Conservation (phyloP, 2,113 vertebrate species). For the Tupaia chinensis region DNA sequence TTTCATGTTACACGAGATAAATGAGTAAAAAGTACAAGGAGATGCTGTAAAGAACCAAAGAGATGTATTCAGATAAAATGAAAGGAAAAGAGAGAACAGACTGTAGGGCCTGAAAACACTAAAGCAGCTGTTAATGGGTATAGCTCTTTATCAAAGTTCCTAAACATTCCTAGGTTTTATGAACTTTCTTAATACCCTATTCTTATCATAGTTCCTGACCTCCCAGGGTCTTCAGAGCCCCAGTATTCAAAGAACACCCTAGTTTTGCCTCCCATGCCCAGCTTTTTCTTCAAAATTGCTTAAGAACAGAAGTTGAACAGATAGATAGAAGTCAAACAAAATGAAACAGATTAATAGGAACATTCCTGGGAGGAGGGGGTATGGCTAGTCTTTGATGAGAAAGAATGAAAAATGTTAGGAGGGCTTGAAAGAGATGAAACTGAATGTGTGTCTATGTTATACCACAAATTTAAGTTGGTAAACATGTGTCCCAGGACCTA, state of each 20-base stretch:
- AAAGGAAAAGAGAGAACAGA: neutral
- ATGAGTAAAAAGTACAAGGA: neutral
- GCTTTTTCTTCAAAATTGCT: slow-evolving; percentile 35
- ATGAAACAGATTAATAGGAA: neutral
- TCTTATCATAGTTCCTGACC: neutral
- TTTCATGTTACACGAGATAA: neutral
- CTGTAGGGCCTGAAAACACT: neutral
- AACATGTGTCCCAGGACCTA: neutral
- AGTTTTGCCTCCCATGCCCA: neutral
- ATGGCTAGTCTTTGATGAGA: neutral
- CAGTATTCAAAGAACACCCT: neutral
- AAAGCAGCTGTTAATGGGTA: neutral
- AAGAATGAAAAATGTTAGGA: neutral
- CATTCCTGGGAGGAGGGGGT: neutral
- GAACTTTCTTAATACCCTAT: neutral
- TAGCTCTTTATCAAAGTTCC: neutral
- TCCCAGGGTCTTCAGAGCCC: neutral
- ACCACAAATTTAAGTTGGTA: neutral
- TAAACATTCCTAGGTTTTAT: neutral
- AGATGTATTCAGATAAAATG: neutral
- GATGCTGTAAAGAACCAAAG: neutral
- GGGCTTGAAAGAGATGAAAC: neutral
- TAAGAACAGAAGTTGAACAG: slow-evolving; percentile 4
- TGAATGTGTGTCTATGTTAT: neutral
- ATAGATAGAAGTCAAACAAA: neutral